These are phyloP conservation scores for Rhynchopsitta pachyrhyncha DNA, from an alignment of 2,113 vertebrate genomes.

Conservation along the genomic window DNA sequence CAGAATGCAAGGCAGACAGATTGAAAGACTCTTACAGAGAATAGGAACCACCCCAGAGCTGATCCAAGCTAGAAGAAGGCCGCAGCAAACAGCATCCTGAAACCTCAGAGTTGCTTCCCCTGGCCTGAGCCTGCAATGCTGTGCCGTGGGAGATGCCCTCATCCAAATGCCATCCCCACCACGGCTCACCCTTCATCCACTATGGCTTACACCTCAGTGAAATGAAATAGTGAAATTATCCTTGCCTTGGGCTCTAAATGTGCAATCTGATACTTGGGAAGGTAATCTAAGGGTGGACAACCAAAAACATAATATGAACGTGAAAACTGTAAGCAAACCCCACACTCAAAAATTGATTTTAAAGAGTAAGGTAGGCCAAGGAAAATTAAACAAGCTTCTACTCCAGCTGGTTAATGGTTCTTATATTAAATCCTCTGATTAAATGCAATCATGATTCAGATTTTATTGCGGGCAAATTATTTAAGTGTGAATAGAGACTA, in stretches of 20 bases:
- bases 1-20: not conserved
- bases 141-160: rapidly evolving
- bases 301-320: not conserved
- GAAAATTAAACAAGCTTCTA: not conserved
- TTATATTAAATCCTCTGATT: not conserved
- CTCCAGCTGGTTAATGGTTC: not conserved
- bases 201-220: not conserved
- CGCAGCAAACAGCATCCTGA: not conserved
- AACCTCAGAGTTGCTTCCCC: not conserved
- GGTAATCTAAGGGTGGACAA: not conserved
- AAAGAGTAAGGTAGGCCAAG: not conserved
- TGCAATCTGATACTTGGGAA: not conserved
- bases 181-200: not conserved
- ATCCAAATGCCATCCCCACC: rapidly evolving
- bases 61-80: not conserved
- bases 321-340: not conserved
- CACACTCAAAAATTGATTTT: not conserved
- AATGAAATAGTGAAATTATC: not conserved
- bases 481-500: not conserved
- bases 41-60: rapidly evolving
- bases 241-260: not conserved
- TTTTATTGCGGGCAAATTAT: not conserved
- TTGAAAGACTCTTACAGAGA: not conserved
- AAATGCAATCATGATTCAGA: not conserved
- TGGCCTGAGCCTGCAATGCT: not conserved